A percentile compares a stretch with the other conserved stretches of the same genome.
Conservation (phyloP, 2,113 vertebrate species). For the Scolopax mira region DNA sequence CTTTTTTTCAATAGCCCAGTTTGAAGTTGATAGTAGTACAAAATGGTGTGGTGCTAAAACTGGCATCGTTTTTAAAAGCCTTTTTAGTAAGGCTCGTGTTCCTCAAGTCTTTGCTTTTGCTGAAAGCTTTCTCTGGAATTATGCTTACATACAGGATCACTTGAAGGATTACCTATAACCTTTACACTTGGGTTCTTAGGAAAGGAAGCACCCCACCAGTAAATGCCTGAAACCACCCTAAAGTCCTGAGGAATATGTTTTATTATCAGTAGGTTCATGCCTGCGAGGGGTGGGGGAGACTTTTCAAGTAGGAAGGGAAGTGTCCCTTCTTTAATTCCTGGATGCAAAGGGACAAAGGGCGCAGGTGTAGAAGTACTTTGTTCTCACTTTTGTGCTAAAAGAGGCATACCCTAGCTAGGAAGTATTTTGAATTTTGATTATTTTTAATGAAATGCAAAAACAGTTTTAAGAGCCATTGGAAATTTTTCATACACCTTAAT, state of each 20-base stretch:
- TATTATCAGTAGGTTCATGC: not conserved
- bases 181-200: not conserved
- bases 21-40: not conserved
- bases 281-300: accelerated
- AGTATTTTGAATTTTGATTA: not conserved
- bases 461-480: not conserved
- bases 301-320: not conserved
- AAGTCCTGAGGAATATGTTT: not conserved
- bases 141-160: not conserved
- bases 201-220: not conserved
- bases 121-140: not conserved
- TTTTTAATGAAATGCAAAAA: not conserved
- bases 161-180: not conserved
- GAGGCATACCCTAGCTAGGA: not conserved
- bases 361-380: not conserved
- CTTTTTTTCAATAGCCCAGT: not conserved
- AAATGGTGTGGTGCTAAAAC: not conserved
- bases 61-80: not conserved
- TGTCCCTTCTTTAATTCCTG: not conserved
- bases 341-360: not conserved
- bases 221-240: not conserved
- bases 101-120: not conserved
- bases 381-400: not conserved
- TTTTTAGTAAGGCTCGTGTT: not conserved
- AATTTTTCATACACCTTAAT: not conserved